A percentile compares a stretch with the other conserved stretches of the same genome.
Evolutionary conservation across 2,113 vertebrate species (phyloP).

Genomic region (Lepus timidus): DNA sequence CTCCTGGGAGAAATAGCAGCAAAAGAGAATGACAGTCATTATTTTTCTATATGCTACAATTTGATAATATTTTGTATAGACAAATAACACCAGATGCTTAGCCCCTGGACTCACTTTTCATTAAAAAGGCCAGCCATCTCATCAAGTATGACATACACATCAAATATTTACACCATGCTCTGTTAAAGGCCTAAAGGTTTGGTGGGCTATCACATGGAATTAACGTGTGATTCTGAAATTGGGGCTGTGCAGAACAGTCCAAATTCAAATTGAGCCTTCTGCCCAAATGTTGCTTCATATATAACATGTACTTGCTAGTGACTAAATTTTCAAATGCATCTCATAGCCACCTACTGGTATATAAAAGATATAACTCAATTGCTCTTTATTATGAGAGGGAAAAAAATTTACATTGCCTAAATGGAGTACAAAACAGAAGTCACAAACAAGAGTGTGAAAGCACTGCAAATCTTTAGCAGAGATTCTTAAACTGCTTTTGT

Average conservation of each 20-base stretch:
- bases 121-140: conserved; percentile 67
- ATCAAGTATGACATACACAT: conserved; percentile 56
- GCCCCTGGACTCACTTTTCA: conserved; percentile 69
- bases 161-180: conserved; percentile 41
- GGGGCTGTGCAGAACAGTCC: not conserved
- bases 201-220: conserved; percentile 49
- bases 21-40: conserved; percentile 41
- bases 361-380: not conserved
- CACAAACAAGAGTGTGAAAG: conserved; percentile 5
- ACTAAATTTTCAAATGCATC: conserved; percentile 51
- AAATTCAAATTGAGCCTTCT: conserved; percentile 63
- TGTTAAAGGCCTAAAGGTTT: conserved; percentile 57
- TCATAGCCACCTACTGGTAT: not conserved
- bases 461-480: not conserved
- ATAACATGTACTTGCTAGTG: conserved; percentile 6
- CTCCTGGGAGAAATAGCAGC: conserved; percentile 32
- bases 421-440: not conserved
- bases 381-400: not conserved
- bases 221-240: conserved; percentile 60
- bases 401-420: not conserved
- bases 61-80: conserved; percentile 63
- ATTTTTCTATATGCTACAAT: conserved; percentile 43
- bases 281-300: conserved; percentile 38
- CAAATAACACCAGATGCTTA: conserved; percentile 53
- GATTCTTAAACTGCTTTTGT: not conserved